Evolutionary conservation across 2,888 invertebrate species (phyloP).

Genomic region (Eueremaeus valkanovi): DNA sequence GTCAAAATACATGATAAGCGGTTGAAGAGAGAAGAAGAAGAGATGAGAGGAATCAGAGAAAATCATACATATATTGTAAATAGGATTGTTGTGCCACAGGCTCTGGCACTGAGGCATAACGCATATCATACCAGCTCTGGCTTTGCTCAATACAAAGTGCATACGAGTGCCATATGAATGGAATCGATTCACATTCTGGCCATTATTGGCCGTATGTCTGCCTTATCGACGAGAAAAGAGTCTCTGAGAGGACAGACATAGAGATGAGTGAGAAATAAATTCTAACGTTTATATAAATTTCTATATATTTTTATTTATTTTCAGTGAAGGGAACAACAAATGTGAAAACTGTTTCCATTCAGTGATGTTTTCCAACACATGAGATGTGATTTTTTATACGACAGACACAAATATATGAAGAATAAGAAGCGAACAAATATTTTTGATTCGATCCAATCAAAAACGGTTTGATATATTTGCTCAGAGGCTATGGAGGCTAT

Average conservation of each 20-base stretch:
- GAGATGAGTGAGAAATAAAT: background rate
- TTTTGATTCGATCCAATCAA: background rate
- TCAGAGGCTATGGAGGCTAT: background rate
- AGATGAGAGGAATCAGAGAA: background rate
- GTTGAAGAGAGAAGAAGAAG: background rate
- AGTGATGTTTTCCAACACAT: background rate
- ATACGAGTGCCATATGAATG: constrained; percentile 11
- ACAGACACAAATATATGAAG: background rate
- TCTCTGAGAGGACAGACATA: background rate
- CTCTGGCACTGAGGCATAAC: background rate
- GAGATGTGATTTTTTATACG: background rate
- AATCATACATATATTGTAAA: background rate
- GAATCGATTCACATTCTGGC: constrained; percentile 29
- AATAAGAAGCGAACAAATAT: background rate
- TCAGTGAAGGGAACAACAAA: background rate
- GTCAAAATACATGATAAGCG: background rate
- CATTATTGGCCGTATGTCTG: constrained; percentile 17
- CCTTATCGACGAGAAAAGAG: background rate
- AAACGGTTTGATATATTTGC: background rate
- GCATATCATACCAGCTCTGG: background rate
- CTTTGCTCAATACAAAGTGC: background rate
- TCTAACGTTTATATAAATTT: background rate
- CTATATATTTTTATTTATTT: background rate
- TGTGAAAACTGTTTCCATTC: background rate
- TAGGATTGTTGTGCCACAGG: background rate